Percentiles rank a stretch among this genome's conserved stretches.
Evolutionary conservation across 2,888 invertebrate genomes (phyloP).

Genomic region (Ormia ochracea): DNA sequence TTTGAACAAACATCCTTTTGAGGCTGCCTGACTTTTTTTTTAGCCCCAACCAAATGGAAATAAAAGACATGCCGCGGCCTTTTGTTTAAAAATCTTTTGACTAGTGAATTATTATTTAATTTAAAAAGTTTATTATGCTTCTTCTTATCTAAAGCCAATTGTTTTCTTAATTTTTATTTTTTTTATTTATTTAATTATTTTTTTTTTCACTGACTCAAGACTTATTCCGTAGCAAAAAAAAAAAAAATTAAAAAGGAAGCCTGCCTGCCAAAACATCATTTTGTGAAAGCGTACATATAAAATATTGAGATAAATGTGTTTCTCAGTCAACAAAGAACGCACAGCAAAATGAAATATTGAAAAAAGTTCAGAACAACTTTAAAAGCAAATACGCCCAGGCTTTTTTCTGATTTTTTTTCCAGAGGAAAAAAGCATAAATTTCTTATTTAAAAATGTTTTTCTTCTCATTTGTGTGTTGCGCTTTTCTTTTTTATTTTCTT

Average conservation of each 20-base stretch:
- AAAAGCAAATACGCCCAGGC: constrained; percentile 14
- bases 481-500: constrained; percentile 2
- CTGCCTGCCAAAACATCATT: constrained; percentile 36
- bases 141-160: background rate
- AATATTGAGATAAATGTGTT: constrained; percentile 40
- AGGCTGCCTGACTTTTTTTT: background rate
- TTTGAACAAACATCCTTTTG: background rate
- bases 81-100: constrained; percentile 4
- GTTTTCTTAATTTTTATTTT: background rate
- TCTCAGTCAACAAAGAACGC: background rate
- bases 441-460: constrained; percentile 20
- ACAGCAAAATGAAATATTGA: constrained; percentile 25
- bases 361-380: background rate
- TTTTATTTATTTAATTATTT: too few relatives aligned
- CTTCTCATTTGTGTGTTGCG: constrained; percentile 16
- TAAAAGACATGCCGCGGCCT: background rate
- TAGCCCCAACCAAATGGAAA: background rate
- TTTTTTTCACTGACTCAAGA: too few relatives aligned
- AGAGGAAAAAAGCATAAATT: background rate
- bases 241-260: constrained; percentile 41
- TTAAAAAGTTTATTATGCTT: constrained; percentile 32
- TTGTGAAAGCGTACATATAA: constrained; percentile 32
- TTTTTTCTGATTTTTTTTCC: background rate
- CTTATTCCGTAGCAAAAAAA: background rate
- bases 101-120: constrained; percentile 35